Percentiles rank a stretch among this genome's conserved stretches.
phyloP scores from a whole-genome alignment of 2,113 vertebrate species.

The Saccopteryx leptura region DNA sequence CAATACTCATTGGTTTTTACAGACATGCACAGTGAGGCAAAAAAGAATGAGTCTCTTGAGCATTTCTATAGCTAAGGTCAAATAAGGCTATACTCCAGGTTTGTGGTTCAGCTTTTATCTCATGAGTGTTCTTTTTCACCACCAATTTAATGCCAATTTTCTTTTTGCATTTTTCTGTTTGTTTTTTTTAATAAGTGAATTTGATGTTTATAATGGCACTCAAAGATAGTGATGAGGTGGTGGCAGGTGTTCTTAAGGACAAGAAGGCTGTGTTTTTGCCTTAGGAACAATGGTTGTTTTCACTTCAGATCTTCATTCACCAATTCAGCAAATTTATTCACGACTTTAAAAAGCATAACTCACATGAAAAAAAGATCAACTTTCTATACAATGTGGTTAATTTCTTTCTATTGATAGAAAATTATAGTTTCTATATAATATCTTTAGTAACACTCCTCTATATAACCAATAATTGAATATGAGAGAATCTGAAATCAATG shows the following conservation, averaged over 20 bases:
- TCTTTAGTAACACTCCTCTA: not conserved
- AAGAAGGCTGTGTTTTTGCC: not conserved
- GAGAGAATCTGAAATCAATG: not conserved
- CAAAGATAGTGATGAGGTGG: not conserved
- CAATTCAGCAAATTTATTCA: not conserved
- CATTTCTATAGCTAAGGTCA: not conserved
- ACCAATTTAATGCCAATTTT: not conserved
- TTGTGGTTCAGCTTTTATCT: not conserved
- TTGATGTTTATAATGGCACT: not conserved
- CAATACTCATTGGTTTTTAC: not conserved
- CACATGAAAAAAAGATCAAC: not conserved
- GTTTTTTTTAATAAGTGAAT: not conserved
- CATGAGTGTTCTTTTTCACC: not conserved
- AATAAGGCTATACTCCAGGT: not conserved
- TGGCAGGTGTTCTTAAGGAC: not conserved
- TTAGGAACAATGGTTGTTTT: not conserved
- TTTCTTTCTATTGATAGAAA: not conserved
- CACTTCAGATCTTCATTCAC: not conserved
- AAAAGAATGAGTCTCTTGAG: not conserved
- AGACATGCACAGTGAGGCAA: not conserved
- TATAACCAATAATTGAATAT: not conserved
- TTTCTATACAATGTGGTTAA: not conserved
- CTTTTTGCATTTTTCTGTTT: not conserved
- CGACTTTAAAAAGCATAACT: not conserved
- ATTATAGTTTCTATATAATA: not conserved